Conservation (phyloP, 2,888 invertebrate species). For the Zaprionus bogoriensis region DNA sequence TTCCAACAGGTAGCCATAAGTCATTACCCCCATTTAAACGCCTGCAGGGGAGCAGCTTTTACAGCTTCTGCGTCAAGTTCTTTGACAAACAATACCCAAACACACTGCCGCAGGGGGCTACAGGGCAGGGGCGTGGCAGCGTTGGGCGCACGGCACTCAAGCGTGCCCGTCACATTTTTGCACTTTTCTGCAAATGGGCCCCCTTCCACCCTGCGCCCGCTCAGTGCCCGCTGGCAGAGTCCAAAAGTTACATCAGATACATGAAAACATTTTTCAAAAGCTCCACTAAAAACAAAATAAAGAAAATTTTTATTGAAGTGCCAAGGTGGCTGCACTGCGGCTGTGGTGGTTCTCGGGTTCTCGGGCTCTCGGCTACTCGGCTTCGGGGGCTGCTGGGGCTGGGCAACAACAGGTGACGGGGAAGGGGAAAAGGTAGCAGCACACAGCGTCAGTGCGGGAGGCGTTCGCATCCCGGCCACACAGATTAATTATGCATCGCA, state of each 20-base stretch:
- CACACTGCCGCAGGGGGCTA: slow-evolving; percentile 5
- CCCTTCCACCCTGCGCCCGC: slow-evolving; percentile 1
- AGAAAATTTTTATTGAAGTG: slow-evolving; percentile 74
- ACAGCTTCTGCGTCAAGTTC: slow-evolving; percentile 58
- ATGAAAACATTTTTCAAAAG: slow-evolving; percentile 76
- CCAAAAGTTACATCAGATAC: slow-evolving; percentile 74
- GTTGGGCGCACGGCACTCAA: slow-evolving; percentile 63
- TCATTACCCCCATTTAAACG: slow-evolving; percentile 66
- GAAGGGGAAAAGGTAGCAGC: slow-evolving; percentile 12
- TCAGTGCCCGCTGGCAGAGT: slow-evolving; percentile 21
- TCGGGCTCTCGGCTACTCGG: too few species aligned
- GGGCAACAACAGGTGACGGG: background rate
- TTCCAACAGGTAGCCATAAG: slow-evolving; percentile 54
- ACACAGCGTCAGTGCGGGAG: slow-evolving; percentile 18
- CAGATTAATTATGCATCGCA: slow-evolving; percentile 75
- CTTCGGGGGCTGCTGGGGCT: too few species aligned
- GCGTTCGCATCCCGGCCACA: slow-evolving; percentile 50
- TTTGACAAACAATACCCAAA: slow-evolving; percentile 67
- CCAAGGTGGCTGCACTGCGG: slow-evolving; percentile 44
- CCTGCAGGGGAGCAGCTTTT: slow-evolving; percentile 32
- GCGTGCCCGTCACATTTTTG: slow-evolving; percentile 75
- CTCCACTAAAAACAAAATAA: slow-evolving; percentile 76
- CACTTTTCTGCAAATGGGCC: slow-evolving; percentile 36
- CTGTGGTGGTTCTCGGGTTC: background rate
- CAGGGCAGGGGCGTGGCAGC: slow-evolving; percentile 11